Percentiles rank a stretch among this genome's conserved stretches.
phyloP scores from a whole-genome alignment of 2,797 vertebrate genomes.

The Chloroceryle amazona region DNA sequence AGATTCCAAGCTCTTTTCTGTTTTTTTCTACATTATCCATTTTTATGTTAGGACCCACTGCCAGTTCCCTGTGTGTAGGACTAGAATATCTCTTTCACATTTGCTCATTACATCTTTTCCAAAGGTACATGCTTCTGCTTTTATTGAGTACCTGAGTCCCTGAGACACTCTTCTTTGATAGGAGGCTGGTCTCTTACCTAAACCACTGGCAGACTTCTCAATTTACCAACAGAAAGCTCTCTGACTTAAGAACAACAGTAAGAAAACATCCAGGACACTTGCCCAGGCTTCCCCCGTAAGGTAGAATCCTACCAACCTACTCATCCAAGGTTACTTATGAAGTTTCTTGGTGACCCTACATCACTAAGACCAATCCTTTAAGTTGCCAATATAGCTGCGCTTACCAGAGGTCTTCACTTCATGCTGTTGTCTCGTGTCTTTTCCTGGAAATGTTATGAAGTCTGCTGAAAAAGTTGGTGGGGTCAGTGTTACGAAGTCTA shows the following conservation, averaged over 20 bases:
- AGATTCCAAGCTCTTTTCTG: not conserved
- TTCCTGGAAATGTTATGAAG: not conserved
- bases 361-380: not conserved
- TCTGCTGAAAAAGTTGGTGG: not conserved
- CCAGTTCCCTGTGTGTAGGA: not conserved
- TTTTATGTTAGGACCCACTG: not conserved
- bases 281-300: not conserved
- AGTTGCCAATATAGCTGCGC: not conserved
- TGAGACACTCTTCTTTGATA: not conserved
- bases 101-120: not conserved
- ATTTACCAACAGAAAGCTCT: not conserved
- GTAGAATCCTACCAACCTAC: not conserved
- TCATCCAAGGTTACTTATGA: not conserved
- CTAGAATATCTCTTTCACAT: not conserved
- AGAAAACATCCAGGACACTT: not conserved
- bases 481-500: not conserved
- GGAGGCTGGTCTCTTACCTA: not conserved
- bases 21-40: not conserved
- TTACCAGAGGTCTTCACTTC: not conserved
- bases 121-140: not conserved
- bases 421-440: not conserved
- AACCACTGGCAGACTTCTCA: not conserved
- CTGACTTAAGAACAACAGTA: not conserved
- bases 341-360: not conserved
- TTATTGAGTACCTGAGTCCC: not conserved